Percentiles rank a stretch among this genome's conserved stretches.
phyloP scores from a whole-genome alignment of 2,888 invertebrate species.

The Elysia crispata region DNA sequence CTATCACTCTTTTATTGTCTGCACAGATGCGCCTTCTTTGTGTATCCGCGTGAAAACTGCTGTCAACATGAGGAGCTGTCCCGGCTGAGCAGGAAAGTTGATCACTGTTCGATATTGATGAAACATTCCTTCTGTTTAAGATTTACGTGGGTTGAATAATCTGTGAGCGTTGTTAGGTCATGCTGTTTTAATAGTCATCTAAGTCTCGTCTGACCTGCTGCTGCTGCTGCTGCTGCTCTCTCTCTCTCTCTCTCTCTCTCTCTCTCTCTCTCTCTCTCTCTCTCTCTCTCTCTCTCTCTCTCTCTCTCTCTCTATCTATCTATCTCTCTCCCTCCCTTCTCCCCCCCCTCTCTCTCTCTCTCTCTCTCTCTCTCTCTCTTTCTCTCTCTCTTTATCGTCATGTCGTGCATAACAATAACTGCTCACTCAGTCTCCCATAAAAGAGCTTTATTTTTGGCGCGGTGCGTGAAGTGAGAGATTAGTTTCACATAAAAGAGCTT shows the following conservation, averaged over 20 bases:
- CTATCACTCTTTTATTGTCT: too few species aligned
- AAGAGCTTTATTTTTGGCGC: background rate
- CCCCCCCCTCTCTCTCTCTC: background rate
- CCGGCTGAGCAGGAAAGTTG: too few species aligned
- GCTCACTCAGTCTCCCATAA: too few species aligned
- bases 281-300: background rate
- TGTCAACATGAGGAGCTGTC: too few species aligned
- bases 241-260: constrained; percentile 30
- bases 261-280: constrained; percentile 26
- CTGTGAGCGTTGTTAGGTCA: too few species aligned
- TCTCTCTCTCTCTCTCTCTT: constrained; percentile 11
- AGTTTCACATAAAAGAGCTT: too few species aligned
- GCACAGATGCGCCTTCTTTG: too few species aligned
- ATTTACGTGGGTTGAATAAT: too few species aligned
- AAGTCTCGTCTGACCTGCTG: constrained; percentile 11
- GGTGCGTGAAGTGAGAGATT: background rate
- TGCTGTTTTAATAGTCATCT: background rate
- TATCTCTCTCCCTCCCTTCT: background rate
- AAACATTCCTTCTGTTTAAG: too few species aligned
- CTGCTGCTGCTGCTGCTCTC: constrained; percentile 29
- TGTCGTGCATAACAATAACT: too few species aligned
- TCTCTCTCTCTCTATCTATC: background rate
- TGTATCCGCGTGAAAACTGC: too few species aligned
- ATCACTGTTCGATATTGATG: too few species aligned
- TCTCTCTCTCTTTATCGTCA: background rate